These are phyloP conservation scores for Indicator indicator DNA, from an alignment of 2,113 vertebrate species.

Conservation along the genomic window DNA sequence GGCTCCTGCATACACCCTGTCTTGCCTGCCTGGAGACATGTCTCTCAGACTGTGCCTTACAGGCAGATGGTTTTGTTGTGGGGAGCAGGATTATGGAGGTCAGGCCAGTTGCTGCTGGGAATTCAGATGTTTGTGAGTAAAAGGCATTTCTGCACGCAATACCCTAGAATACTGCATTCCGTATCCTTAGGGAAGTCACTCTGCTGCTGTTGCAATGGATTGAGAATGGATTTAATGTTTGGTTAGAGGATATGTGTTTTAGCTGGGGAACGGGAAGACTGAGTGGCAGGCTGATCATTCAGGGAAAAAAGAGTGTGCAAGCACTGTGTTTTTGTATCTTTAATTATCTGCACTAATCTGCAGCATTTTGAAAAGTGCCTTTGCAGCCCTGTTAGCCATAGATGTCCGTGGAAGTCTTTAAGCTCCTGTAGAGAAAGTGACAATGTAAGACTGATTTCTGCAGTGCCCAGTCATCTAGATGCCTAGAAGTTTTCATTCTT, in stretches of 20 bases:
- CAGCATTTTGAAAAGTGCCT: neutral
- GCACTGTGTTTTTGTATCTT: neutral
- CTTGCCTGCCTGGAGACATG: neutral
- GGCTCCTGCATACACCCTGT: neutral
- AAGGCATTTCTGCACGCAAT: conserved; percentile 75
- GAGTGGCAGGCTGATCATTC: neutral
- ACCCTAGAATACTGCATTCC: conserved; percentile 73
- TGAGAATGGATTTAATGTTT: conserved; percentile 26
- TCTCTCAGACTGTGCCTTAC: neutral
- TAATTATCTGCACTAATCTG: neutral
- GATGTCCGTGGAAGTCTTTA: neutral
- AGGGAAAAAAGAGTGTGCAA: neutral
- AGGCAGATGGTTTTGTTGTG: neutral
- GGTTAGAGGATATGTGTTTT: conserved; percentile 7
- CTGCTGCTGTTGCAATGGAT: neutral
- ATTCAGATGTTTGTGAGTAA: neutral
- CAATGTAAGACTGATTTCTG: neutral
- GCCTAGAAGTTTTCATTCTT: neutral
- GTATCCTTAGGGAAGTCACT: conserved; percentile 9
- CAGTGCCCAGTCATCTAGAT: neutral
- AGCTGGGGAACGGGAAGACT: neutral
- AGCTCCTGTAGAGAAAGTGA: neutral
- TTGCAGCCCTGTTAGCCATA: neutral
- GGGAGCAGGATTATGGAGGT: neutral
- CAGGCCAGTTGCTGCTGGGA: neutral